Base-by-base conservation (phyloP, 2,888 invertebrate genomes). In the Dolomedes plantarius region DNA sequence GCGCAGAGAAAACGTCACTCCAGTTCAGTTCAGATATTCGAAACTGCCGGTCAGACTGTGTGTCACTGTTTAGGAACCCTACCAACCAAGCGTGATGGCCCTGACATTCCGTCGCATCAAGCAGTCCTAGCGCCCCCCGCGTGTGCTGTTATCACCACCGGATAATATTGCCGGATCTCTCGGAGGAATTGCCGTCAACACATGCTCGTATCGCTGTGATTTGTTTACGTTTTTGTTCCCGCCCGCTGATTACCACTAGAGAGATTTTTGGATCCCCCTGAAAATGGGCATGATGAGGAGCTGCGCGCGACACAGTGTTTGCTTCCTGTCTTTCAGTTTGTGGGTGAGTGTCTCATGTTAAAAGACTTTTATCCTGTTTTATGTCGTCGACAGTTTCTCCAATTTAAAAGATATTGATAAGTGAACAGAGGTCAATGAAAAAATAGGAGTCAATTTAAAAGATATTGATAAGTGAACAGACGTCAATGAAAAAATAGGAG, bases 251-350 rank as follows among this genome's bases (percentile, higher is more conserved):
- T n/a, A n/a, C 36, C 36, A 9, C 36, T 36, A 36, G 36, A 36
- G 9, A 36, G 9, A 36, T 5, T 9, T 36, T 36, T 36, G 36
- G 9, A 7, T 36, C 36, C 6, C 23, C 32, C 3, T 9, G 29
- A 76, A 80, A 39, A 87, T 87, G 87, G 80, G 87, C 27, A 81
- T 78, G 77, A 81, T 81, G 80, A 71, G 77, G 68, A 81, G 81
- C 39, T 87, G 87, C 27, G 87, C 87, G 0, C 65, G 77, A 23
- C 87, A 87, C 50, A 77, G 81, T 41, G 87, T 87, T 41, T 87
- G 87, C 50, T 87, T 87, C 73, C 56, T 87, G 64, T 81, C 87
- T n/a, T 87, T 87, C 76, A 87, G 72, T 32, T 77, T 81, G 73
- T 87, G 87, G 87, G 87, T 87, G 62, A 87, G 87, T 87, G 29